These are phyloP conservation scores for Megaustenia siamemsis DNA, from an alignment of 2,888 invertebrate genomes.

Conservation along the genomic window DNA sequence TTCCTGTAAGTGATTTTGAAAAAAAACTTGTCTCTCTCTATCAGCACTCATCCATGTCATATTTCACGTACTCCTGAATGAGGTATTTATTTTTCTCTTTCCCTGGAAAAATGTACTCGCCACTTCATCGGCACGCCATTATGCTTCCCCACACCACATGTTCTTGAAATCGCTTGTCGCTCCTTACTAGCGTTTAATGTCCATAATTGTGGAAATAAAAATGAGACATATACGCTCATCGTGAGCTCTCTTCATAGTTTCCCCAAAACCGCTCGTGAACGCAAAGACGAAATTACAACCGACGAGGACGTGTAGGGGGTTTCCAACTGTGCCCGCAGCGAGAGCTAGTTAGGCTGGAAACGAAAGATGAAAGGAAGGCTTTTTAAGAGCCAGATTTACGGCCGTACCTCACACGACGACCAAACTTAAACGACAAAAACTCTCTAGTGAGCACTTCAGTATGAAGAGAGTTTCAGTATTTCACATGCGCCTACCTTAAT, in stretches of 20 bases:
- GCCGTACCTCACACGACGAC: constrained; percentile 40
- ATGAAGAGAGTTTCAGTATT: constrained; percentile 27
- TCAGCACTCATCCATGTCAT: not conserved
- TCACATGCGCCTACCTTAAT: constrained; percentile 34
- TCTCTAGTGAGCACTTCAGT: constrained; percentile 32
- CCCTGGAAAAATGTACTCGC: not conserved
- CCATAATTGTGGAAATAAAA: constrained; percentile 33
- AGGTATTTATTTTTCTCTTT: not conserved
- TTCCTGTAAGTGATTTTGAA: constrained; percentile 12
- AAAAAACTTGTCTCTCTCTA: not conserved
- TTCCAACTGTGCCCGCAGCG: constrained; percentile 41
- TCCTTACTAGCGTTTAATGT: constrained; percentile 20
- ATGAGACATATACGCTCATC: constrained; percentile 17
- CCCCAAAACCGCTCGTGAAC: constrained; percentile 22
- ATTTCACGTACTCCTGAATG: not conserved
- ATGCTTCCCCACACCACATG: not conserved
- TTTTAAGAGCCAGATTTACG: constrained; percentile 51
- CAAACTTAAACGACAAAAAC: constrained; percentile 6
- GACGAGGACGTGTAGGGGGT: constrained; percentile 18
- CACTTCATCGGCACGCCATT: constrained; percentile 11
- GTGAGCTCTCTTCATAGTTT: not conserved
- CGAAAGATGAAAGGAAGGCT: constrained; percentile 50
- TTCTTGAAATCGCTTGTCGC: constrained; percentile 17
- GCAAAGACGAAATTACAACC: constrained; percentile 38
- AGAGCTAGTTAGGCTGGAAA: constrained; percentile 43